These are phyloP conservation scores for Lepidocyrtoides sp. DNA, from an alignment of 2,888 invertebrate genomes.

Conservation along the genomic window DNA sequence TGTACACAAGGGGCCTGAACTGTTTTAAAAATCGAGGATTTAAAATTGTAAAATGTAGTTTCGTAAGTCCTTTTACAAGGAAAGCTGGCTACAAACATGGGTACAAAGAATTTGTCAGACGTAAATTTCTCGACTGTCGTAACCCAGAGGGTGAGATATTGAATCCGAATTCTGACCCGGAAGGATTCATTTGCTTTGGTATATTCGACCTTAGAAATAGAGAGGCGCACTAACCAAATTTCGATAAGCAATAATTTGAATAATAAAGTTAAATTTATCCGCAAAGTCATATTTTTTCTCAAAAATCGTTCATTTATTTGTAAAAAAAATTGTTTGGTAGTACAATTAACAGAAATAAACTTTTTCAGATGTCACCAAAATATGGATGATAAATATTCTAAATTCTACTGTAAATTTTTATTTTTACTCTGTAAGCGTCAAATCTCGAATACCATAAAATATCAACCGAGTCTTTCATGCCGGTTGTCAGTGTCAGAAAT, in stretches of 20 bases:
- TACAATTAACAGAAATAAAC: too few relatives aligned
- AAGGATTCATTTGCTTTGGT: slow-evolving; percentile 68
- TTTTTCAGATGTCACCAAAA: too few relatives aligned
- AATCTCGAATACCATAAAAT: too few relatives aligned
- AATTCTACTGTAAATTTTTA: not conserved
- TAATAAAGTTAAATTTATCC: too few relatives aligned
- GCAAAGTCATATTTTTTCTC: too few relatives aligned
- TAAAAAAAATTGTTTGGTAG: too few relatives aligned
- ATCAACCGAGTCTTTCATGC: too few relatives aligned
- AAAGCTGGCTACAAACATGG: slow-evolving; percentile 69
- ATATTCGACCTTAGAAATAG: slow-evolving; percentile 52
- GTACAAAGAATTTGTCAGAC: slow-evolving; percentile 54
- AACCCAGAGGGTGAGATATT: slow-evolving; percentile 57
- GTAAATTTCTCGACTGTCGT: slow-evolving; percentile 44
- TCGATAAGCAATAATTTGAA: not conserved
- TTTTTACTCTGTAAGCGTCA: too few relatives aligned
- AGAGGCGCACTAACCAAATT: too few relatives aligned
- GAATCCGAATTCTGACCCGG: slow-evolving; percentile 70
- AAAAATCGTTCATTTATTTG: too few relatives aligned
- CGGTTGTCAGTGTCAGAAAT: too few relatives aligned
- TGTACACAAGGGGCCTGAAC: slow-evolving; percentile 65
- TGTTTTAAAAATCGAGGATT: slow-evolving; percentile 57
- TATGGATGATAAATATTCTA: not conserved
- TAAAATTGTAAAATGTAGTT: slow-evolving; percentile 73
- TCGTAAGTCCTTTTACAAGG: slow-evolving; percentile 75